Conservation (phyloP, 2,113 vertebrate species). For the Pipa parva region DNA sequence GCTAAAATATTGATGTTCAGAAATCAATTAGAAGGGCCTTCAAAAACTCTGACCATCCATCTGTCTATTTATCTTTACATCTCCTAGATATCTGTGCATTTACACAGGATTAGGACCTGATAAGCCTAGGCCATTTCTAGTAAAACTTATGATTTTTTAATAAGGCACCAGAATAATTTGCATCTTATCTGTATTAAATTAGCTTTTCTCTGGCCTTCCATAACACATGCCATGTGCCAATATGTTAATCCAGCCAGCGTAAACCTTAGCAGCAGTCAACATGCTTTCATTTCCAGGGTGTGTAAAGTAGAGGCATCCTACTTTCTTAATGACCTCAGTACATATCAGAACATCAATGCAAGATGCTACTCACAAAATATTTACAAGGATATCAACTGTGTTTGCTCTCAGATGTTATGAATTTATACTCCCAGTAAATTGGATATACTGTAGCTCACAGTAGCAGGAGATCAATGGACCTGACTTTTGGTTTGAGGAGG, state of each 20-base stretch:
- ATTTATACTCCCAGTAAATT: no score
- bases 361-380: no score
- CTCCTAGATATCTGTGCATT: background rate
- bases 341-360: no score
- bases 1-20: background rate
- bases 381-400: no score
- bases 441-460: no score
- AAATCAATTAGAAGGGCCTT: background rate
- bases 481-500: no score
- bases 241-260: background rate
- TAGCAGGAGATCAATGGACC: no score
- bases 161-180: background rate
- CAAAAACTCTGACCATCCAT: background rate
- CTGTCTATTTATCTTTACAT: constrained; percentile 2
- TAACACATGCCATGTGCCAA: background rate
- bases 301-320: background rate
- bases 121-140: constrained; percentile 65
- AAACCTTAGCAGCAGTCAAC: background rate
- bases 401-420: no score
- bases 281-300: background rate
- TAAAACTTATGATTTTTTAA: background rate
- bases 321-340: no score
- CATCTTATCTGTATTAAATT: background rate
- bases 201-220: background rate
- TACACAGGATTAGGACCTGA: background rate